These are phyloP conservation scores for Drosophila tanythrix DNA, from an alignment of 2,888 invertebrate genomes.

Conservation along the genomic window DNA sequence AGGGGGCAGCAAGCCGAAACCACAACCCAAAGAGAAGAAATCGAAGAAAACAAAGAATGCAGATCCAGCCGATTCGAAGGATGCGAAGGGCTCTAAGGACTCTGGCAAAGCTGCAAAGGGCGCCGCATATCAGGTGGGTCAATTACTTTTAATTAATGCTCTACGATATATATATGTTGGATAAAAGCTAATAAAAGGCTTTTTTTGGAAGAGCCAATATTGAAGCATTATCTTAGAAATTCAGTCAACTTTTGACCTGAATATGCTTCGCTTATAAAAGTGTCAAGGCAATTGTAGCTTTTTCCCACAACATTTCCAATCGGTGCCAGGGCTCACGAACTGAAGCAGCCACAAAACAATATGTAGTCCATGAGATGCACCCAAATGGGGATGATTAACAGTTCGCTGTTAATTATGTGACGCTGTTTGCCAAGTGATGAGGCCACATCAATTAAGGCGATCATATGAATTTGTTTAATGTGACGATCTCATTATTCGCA, in stretches of 20 bases:
- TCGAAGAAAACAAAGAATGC: slow-evolving; percentile 90
- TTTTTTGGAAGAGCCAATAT: not conserved
- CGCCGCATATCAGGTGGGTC: slow-evolving; percentile 88
- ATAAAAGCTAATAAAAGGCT: not conserved
- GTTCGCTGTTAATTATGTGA: slow-evolving; percentile 53
- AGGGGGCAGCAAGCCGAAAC: slow-evolving; percentile 87
- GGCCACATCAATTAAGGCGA: slow-evolving; percentile 56
- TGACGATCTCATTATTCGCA: slow-evolving; percentile 8
- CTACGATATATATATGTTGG: not conserved
- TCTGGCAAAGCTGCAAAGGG: slow-evolving; percentile 88
- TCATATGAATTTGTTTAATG: slow-evolving; percentile 37
- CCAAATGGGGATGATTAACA: slow-evolving; percentile 50
- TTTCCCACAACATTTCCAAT: slow-evolving; percentile 14
- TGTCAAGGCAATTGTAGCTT: slow-evolving; percentile 10
- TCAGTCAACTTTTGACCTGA: not conserved
- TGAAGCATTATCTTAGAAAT: not conserved
- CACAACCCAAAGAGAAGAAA: slow-evolving; percentile 89
- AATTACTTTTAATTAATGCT: not conserved
- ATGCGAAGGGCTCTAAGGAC: slow-evolving; percentile 86
- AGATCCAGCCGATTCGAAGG: slow-evolving; percentile 87
- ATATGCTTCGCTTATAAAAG: not conserved
- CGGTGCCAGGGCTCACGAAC: slow-evolving; percentile 34
- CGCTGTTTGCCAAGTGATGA: slow-evolving; percentile 44
- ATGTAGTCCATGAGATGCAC: not conserved
- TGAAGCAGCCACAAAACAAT: slow-evolving; percentile 1